A percentile compares a stretch with the other conserved stretches of the same genome.
phyloP scores from a whole-genome alignment of 1,140 invertebrate species.

The Amphibalanus amphitrite region DNA sequence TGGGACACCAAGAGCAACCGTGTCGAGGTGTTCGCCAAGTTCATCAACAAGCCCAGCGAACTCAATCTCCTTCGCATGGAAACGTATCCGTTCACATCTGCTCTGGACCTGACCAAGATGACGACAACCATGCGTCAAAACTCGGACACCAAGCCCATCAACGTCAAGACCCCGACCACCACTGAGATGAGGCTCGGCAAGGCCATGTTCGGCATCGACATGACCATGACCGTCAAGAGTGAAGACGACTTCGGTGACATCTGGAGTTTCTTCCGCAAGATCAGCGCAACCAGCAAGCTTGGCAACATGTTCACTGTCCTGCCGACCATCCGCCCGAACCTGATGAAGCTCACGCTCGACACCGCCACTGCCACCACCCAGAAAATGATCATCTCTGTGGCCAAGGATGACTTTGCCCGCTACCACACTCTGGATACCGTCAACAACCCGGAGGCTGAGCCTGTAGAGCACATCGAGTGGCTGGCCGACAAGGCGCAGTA shows the following conservation, averaged over 20 bases:
- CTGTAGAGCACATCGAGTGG: not conserved
- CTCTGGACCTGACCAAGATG: not conserved
- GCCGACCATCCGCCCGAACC: not conserved
- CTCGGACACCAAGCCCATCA: not conserved
- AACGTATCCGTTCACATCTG: not conserved
- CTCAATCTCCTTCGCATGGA: not conserved
- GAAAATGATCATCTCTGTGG: not conserved
- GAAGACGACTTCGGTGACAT: not conserved
- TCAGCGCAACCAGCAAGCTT: not conserved
- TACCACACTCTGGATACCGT: not conserved
- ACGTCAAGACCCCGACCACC: not conserved
- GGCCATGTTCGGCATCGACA: not conserved
- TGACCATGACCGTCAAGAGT: not conserved
- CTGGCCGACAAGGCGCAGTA: not conserved
- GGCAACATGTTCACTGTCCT: not conserved
- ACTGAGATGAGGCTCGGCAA: not conserved
- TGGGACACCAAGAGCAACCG: not conserved
- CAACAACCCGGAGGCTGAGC: not conserved
- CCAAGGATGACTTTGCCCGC: not conserved
- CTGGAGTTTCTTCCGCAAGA: not conserved
- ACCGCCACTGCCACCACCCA: not conserved
- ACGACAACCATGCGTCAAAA: not conserved
- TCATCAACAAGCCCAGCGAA: not conserved
- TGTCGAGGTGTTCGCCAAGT: not conserved
- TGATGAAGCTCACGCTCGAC: not conserved